phyloP scores from a whole-genome alignment of 2,888 invertebrate species.

The Clanis bilineata region DNA sequence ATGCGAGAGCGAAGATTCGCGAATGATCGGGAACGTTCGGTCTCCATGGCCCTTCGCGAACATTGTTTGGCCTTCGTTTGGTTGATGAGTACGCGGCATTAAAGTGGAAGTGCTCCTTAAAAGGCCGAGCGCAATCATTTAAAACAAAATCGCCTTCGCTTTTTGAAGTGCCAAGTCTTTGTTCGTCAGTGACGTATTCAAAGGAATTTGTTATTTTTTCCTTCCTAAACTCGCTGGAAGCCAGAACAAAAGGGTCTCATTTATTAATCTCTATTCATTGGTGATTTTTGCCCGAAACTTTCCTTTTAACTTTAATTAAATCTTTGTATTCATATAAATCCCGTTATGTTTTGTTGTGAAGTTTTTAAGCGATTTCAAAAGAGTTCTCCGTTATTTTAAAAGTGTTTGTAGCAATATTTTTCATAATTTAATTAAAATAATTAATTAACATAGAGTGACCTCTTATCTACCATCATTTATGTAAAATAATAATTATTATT shows the following conservation, averaged over 20 bases:
- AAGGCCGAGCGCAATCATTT: conserved; percentile 28
- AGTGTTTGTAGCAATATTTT: no score
- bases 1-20: no score
- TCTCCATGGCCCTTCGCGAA: no score
- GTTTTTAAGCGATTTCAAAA: no score
- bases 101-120: neutral
- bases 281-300: neutral
- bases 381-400: no score
- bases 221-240: neutral
- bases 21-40: no score
- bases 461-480: no score
- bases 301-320: neutral
- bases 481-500: no score
- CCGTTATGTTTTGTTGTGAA: neutral
- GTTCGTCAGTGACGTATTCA: conserved; percentile 35
- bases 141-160: conserved; percentile 26
- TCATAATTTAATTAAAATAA: no score
- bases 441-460: no score
- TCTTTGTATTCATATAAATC: neutral
- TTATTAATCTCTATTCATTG: conserved; percentile 16
- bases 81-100: neutral
- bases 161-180: conserved; percentile 33
- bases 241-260: conserved; percentile 3
- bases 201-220: conserved; percentile 30
- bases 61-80: no score